Conservation (phyloP, 2,113 vertebrate species). For the Pithys albifrons region DNA sequence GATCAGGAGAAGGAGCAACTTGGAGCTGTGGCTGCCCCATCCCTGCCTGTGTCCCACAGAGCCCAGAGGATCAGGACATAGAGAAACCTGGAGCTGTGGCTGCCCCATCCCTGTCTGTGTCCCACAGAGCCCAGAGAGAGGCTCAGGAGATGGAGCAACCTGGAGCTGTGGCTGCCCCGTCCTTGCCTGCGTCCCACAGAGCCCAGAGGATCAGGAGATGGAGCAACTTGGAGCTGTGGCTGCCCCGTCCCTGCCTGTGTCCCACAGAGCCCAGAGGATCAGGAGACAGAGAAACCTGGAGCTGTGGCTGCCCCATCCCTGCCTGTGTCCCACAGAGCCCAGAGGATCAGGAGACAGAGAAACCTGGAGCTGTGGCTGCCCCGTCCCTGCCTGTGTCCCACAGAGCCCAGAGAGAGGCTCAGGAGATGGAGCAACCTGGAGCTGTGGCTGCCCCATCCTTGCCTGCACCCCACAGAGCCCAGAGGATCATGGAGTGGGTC, state of each 20-base stretch:
- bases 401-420: background rate
- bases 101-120: accelerated
- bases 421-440: too few relatives aligned
- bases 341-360: background rate
- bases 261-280: background rate
- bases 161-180: accelerated
- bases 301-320: too few relatives aligned
- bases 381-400: accelerated
- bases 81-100: accelerated
- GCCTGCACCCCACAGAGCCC: too few relatives aligned
- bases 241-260: too few relatives aligned
- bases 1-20: accelerated
- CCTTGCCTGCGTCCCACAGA: background rate
- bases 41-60: background rate
- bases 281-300: too few relatives aligned
- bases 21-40: accelerated
- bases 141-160: too few relatives aligned
- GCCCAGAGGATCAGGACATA: accelerated
- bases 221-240: background rate
- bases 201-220: background rate
- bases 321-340: too few relatives aligned
- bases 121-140: background rate
- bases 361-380: accelerated
- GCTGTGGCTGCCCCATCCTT: too few relatives aligned
- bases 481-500: too few relatives aligned